Percentiles rank a stretch among this genome's conserved stretches.
Conservation (phyloP, 2,888 invertebrate species). For the Danaus chrysippus region DNA sequence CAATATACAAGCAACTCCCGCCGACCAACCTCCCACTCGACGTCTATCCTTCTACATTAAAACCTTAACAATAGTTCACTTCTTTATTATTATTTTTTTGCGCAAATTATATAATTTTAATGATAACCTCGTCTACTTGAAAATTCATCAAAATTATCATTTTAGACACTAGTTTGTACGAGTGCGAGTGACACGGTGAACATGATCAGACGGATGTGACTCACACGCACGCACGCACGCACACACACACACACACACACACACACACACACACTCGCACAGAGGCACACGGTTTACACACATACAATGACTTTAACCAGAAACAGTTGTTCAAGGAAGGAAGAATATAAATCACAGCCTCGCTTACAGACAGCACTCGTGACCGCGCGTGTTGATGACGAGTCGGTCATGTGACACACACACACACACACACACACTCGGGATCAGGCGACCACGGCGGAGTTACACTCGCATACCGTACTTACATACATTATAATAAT, state of each 20-base stretch:
- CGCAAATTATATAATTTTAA: neutral
- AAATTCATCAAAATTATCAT: neutral
- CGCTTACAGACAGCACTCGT: neutral
- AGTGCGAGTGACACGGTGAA: conserved; percentile 12
- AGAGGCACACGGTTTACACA: neutral
- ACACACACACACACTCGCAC: conserved; percentile 8
- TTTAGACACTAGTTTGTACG: conserved; percentile 22
- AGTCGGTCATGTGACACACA: neutral
- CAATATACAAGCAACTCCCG: conserved; percentile 13
- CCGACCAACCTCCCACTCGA: neutral
- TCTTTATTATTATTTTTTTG: neutral
- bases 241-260: neutral
- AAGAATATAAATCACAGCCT: conserved; percentile 10
- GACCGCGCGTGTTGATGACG: neutral
- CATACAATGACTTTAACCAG: conserved; percentile 9
- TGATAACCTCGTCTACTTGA: neutral
- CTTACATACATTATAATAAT: neutral
- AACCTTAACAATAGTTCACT: neutral
- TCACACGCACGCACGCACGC: too few species aligned
- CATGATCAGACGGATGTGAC: conserved; percentile 12
- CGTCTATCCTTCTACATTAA: neutral
- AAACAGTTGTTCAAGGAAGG: conserved; percentile 1
- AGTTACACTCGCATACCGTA: conserved; percentile 4
- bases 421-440: neutral
- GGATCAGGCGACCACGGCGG: neutral